Evolutionary conservation across 2,113 vertebrate genomes (phyloP).

Genomic region (Pungitius pungitius): DNA sequence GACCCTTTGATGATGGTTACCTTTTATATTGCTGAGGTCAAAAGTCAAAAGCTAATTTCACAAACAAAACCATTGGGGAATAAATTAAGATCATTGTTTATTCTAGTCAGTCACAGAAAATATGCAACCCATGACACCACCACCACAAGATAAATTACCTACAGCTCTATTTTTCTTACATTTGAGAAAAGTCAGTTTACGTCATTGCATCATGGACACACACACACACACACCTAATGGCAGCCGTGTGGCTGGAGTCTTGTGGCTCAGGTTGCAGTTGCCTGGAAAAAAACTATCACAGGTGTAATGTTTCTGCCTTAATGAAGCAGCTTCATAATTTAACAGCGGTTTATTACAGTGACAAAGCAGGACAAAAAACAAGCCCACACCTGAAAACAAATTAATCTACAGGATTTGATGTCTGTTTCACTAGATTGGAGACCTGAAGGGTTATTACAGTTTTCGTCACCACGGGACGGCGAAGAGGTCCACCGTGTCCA

Average conservation of each 20-base stretch:
- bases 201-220: slow-evolving; percentile 31
- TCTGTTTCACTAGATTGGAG: slow-evolving; percentile 85
- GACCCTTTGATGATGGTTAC: slow-evolving; percentile 6
- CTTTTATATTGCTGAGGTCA: slow-evolving; percentile 13
- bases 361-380: not conserved
- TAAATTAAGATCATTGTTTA: slow-evolving; percentile 32
- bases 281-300: slow-evolving; percentile 77
- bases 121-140: not conserved
- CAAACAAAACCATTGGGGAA: slow-evolving; percentile 22
- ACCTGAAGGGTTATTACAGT: slow-evolving; percentile 89
- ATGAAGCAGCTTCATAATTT: slow-evolving; percentile 77
- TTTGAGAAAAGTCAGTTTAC: slow-evolving; percentile 17
- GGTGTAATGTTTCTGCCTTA: slow-evolving; percentile 72
- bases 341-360: slow-evolving; percentile 56
- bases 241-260: slow-evolving; percentile 42
- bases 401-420: slow-evolving; percentile 28
- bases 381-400: slow-evolving; percentile 20
- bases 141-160: slow-evolving; percentile 13
- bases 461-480: slow-evolving; percentile 89
- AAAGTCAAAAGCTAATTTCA: slow-evolving; percentile 36
- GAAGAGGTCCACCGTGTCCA: slow-evolving; percentile 86
- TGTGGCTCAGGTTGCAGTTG: slow-evolving; percentile 70
- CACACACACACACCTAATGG: slow-evolving; percentile 22
- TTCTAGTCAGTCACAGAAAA: slow-evolving; percentile 27
- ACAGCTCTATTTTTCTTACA: not conserved